These are phyloP conservation scores for Drosophila guanche DNA, from an alignment of 1,140 invertebrate species.

Conservation along the genomic window DNA sequence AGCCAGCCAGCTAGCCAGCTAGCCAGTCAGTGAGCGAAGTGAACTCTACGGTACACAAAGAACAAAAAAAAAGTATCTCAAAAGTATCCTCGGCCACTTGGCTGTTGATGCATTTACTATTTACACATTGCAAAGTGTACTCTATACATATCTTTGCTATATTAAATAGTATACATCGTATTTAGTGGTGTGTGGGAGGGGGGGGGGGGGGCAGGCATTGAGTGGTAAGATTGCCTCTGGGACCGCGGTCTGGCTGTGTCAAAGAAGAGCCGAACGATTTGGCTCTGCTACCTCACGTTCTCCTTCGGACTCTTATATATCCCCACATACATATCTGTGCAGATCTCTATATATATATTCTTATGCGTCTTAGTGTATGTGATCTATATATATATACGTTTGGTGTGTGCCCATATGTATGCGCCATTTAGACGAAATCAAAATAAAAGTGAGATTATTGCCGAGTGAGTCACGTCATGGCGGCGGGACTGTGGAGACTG, in stretches of 20 bases:
- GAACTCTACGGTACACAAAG: constrained; percentile 6
- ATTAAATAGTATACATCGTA: neutral
- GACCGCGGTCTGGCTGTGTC: constrained; percentile 24
- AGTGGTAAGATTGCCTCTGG: constrained; percentile 3
- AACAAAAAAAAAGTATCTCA: constrained; percentile 20
- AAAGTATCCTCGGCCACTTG: constrained; percentile 1
- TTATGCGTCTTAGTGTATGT: constrained; percentile 31
- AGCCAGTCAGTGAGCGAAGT: neutral
- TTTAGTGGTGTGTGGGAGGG: too few species aligned
- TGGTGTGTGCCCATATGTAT: constrained; percentile 5
- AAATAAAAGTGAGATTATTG: constrained; percentile 82
- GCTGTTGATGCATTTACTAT: constrained; percentile 42
- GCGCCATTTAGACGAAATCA: constrained; percentile 66
- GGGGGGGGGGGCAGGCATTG: too few species aligned
- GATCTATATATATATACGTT: neutral
- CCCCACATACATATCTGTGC: constrained; percentile 14
- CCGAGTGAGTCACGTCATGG: constrained; percentile 66
- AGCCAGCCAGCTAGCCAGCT: neutral
- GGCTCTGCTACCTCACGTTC: constrained; percentile 1
- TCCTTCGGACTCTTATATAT: constrained; percentile 16
- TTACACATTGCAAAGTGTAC: constrained; percentile 20
- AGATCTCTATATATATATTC: constrained; percentile 27
- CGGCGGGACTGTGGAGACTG: constrained; percentile 8
- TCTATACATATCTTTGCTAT: constrained; percentile 3
- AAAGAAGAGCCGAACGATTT: constrained; percentile 36